These are phyloP conservation scores for Pedetes capensis DNA, from an alignment of 2,113 vertebrate species.

Conservation along the genomic window DNA sequence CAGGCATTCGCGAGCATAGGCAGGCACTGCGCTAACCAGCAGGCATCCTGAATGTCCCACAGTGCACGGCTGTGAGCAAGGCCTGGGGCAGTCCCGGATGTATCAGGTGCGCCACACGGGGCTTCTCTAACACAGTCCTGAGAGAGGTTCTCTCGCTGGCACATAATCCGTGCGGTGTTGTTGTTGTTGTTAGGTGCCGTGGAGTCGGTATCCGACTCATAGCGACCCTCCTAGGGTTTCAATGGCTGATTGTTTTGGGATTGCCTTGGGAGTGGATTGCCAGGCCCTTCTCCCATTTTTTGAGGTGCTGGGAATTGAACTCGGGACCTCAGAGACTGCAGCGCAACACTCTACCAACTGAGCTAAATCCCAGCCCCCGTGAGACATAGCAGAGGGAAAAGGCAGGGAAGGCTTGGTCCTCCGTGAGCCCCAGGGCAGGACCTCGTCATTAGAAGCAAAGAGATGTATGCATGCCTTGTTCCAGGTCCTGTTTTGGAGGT, in stretches of 20 bases:
- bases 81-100: background rate
- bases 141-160: background rate
- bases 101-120: fast-evolving
- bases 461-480: fast-evolving
- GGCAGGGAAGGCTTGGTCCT: background rate
- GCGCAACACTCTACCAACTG: too few species aligned
- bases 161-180: too few species aligned
- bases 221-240: too few species aligned
- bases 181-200: too few species aligned
- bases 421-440: fast-evolving
- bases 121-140: background rate
- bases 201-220: too few species aligned
- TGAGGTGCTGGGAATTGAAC: too few species aligned
- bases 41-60: background rate
- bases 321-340: too few species aligned
- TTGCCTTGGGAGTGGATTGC: too few species aligned
- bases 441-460: fast-evolving
- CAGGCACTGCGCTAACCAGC: background rate
- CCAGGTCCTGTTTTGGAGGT: background rate
- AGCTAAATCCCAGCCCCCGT: too few species aligned
- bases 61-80: background rate
- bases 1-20: fast-evolving
- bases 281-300: too few species aligned
- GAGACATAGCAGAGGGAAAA: background rate
- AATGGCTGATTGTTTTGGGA: too few species aligned